Evolutionary conservation across 2,797 vertebrate species (phyloP).

Genomic region (Lepus oiostolus): DNA sequence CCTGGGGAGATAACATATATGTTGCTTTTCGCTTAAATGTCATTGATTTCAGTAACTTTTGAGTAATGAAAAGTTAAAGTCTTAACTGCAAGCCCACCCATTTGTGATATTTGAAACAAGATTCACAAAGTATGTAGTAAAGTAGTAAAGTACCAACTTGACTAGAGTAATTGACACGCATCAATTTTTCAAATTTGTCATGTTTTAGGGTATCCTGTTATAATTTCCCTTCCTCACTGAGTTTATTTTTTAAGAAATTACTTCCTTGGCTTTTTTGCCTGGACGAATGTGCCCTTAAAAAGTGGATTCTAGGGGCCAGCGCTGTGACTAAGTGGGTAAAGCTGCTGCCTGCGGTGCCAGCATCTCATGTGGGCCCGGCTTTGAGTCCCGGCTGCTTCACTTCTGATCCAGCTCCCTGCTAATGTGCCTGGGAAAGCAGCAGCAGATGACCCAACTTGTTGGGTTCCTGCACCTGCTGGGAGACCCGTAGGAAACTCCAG

Average conservation of each 20-base stretch:
- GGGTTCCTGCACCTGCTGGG: too few species aligned
- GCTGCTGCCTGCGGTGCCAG: too few species aligned
- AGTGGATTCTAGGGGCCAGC: neutral
- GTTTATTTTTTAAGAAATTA: conserved; percentile 2
- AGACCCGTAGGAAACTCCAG: too few species aligned
- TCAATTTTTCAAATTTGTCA: neutral
- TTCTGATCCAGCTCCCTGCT: too few species aligned
- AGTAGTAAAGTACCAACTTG: neutral
- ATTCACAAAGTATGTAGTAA: neutral
- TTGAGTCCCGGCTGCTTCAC: too few species aligned
- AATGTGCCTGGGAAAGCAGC: too few species aligned
- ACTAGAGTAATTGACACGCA: neutral
- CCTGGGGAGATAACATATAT: neutral
- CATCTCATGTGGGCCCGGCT: too few species aligned
- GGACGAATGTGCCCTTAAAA: neutral
- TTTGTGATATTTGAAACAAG: conserved; percentile 23
- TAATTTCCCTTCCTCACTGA: neutral
- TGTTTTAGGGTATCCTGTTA: conserved; percentile 7
- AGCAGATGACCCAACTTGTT: too few species aligned
- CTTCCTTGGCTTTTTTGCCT: neutral
- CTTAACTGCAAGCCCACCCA: neutral
- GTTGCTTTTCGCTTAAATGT: conserved; percentile 52
- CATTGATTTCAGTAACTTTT: conserved; percentile 56
- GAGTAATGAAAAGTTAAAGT: conserved; percentile 49
- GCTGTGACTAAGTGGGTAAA: too few species aligned